Base-by-base conservation (phyloP, 2,797 vertebrate genomes). In the Pelodytes ibericus region DNA sequence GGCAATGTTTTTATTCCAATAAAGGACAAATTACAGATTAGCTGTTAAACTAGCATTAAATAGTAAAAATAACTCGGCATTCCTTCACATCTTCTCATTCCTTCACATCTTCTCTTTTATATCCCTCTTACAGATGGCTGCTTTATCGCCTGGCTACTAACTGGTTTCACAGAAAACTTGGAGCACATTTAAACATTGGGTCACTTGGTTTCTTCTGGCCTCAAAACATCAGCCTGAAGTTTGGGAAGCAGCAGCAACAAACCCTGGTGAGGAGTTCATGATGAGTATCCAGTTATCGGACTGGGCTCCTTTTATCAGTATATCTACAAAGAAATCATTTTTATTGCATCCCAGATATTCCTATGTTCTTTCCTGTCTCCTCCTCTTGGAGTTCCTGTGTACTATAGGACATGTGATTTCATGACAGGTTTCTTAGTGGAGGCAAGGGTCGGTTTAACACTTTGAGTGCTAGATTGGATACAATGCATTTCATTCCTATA, bases 181-280 rank as follows among this genome's bases (percentile, higher is more conserved):
- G 94, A 3, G 95, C 94, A 0, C 95, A 98, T 41, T 87, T 99
- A 24, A 97, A 94, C 88, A 96, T 99, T 0, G 94, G 91, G 75
- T 97, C 96, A 57, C 91, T 98, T 0, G 93, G 96, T 16, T 89
- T 98, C 83, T 95, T 98, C 79, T 95, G 95, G 83, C 88, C 97
- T 27, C 90, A 92, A 76, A 96, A 96, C 83, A 87, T 99, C 62
- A 96, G 93, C 86, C 86, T 98, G 85, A 95, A 96, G 82, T 97
- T 99, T 91, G 93, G 93, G 76, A 94, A 79, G 71, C 95, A 95
- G 85, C 95, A 96, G 71, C 96, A 95, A 73, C 91, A 93, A 81
- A 97, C 91, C 0, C 89, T 98, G 94, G 98, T 99, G 86, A 86
- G 95, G 3, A 44, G 33, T 88, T 36, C 2, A 22, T 27, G 25